Evolutionary conservation across 2,113 vertebrate genomes (phyloP), one percentile per base, ranked within the genome.

Genomic region (Crotophaga sulcirostris): DNA sequence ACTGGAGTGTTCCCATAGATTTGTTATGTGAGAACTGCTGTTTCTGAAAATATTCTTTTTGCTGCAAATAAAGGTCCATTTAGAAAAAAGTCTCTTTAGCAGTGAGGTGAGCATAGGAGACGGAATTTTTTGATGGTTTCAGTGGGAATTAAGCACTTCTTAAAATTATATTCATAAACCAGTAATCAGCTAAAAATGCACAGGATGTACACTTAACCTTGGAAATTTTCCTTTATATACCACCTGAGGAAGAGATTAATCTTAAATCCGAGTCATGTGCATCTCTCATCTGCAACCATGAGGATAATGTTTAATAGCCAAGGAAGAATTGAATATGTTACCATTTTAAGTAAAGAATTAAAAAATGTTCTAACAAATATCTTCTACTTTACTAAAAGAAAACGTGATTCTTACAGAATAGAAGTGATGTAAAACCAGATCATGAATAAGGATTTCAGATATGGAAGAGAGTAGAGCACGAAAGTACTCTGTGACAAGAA

Each of bases 181-280:
- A 52, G 60, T 90, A 94, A 91, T 90, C 84, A 92, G 80, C 68
- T 89, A 78, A 91, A 92, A 94, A 94, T 78, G 69, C 56, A 78
- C 62, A 52, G 76, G 58, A 52, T 92, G n/a, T 92, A 76, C 80
- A 84, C 52, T 92, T 95, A 94, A 95, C 88, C 83, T 94, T 90
- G 86, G 87, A 96, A 92, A 94, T 94, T 94, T 94, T 44, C 44
- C 60, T 89, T 90, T 86, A 72, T 86, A 87, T 88, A 89, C 87
- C 73, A 95, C 84, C 80, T 82, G 77, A 96, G 91, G 84, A 97
- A 96, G 83, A 36, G 73, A 92, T 96, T 95, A 91, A 94, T 95
- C 87, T 97, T 91, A 89, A 95, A 94, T 89, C 87, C 93, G 74
- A 92, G 66, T 70, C 60, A 68, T 81, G 28, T 84, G 52, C 25